Percentiles rank a stretch among this genome's conserved stretches.
phyloP scores from a whole-genome alignment of 2,888 invertebrate species.

The Bugulina stolonifera region DNA sequence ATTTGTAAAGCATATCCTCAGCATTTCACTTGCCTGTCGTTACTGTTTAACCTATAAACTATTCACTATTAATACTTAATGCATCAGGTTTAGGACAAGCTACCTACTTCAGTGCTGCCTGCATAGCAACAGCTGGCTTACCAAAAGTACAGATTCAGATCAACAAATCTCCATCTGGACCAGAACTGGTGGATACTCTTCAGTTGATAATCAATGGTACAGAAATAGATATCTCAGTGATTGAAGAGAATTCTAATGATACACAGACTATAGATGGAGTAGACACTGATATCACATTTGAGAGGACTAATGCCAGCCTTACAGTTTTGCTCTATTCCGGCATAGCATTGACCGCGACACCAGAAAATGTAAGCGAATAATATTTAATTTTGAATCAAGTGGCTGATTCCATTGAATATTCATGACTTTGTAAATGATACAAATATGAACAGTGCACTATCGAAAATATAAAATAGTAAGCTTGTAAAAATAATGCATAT shows the following conservation, averaged over 20 bases:
- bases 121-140: background rate
- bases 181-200: background rate
- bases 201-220: slow-evolving; percentile 12
- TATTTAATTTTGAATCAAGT: too few species aligned
- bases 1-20: too few species aligned
- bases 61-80: too few species aligned
- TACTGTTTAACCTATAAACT: too few species aligned
- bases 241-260: background rate
- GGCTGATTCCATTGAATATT: too few species aligned
- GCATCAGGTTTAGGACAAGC: slow-evolving; percentile 12
- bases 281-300: slow-evolving; percentile 3
- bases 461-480: too few species aligned
- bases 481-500: too few species aligned
- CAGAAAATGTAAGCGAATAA: slow-evolving; percentile 5
- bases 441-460: too few species aligned
- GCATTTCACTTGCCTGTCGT: too few species aligned
- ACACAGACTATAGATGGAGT: slow-evolving; percentile 25
- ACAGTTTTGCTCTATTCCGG: slow-evolving; percentile 16
- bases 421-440: too few species aligned
- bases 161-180: slow-evolving; percentile 9
- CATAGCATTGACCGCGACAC: background rate
- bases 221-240: slow-evolving; percentile 16
- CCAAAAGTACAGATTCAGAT: slow-evolving; percentile 12
- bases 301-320: background rate
- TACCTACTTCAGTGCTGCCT: slow-evolving; percentile 16